phyloP scores from a whole-genome alignment of 1,140 invertebrate species.

The Papilio helenus region DNA sequence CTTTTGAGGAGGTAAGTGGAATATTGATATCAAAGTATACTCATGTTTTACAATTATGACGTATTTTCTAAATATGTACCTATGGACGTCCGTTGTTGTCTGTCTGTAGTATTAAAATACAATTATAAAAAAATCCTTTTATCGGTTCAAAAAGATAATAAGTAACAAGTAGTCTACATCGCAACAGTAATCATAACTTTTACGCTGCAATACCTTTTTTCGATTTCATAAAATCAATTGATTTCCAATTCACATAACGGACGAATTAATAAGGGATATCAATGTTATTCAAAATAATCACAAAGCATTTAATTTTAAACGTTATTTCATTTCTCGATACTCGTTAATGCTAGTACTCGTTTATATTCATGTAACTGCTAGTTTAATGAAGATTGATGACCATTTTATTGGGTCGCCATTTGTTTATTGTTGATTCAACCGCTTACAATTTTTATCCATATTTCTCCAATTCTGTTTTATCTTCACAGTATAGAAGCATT shows the following conservation, averaged over 20 bases:
- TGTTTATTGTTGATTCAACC: background rate
- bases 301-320: background rate
- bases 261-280: background rate
- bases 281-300: background rate
- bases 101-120: too few relatives aligned
- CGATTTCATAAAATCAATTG: background rate
- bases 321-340: background rate
- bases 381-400: constrained; percentile 16
- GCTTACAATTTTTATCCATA: background rate
- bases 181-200: too few relatives aligned
- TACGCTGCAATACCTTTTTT: too few relatives aligned
- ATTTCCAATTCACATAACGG: background rate
- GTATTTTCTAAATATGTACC: too few relatives aligned
- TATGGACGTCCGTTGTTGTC: too few relatives aligned
- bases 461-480: background rate
- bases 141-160: too few relatives aligned
- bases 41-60: too few relatives aligned
- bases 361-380: background rate
- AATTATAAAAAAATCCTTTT: too few relatives aligned
- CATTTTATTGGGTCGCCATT: background rate
- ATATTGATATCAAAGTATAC: background rate
- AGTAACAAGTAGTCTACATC: too few relatives aligned
- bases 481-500: too few relatives aligned
- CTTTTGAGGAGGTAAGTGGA: constrained; percentile 56
- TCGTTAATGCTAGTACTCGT: background rate